Percentiles rank a stretch among this genome's conserved stretches.
Conservation (phyloP, 2,888 invertebrate genomes). For the Sthenelais limicola region DNA sequence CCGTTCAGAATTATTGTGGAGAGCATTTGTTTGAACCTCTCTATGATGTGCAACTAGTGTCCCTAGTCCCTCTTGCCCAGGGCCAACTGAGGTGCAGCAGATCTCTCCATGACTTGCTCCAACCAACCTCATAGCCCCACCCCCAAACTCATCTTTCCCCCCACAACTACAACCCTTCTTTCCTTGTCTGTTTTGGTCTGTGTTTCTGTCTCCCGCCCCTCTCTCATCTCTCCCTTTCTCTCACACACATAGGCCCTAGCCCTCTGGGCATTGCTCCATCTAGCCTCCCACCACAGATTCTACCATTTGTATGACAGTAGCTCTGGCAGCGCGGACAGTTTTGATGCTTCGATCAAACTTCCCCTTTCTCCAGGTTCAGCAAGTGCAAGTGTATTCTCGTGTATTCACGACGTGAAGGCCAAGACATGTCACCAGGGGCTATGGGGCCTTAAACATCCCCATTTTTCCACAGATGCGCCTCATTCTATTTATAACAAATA, state of each 20-base stretch:
- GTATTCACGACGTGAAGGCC: neutral
- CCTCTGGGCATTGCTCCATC: neutral
- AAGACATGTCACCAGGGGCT: neutral
- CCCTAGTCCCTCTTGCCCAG: too few relatives aligned
- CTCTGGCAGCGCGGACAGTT: neutral
- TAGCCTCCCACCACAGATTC: neutral
- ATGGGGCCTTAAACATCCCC: too few relatives aligned
- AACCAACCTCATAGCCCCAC: neutral
- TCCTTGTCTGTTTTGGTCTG: neutral
- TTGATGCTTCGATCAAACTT: slow-evolving; percentile 8
- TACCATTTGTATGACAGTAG: neutral
- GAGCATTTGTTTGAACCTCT: too few relatives aligned
- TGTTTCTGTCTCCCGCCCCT: neutral
- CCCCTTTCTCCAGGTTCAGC: slow-evolving; percentile 8
- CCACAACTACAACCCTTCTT: neutral
- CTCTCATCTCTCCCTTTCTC: neutral
- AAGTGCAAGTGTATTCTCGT: slow-evolving; percentile 27
- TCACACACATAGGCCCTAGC: neutral
- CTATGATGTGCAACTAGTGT: too few relatives aligned
- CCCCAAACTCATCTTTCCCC: neutral
- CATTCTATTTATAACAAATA: too few relatives aligned
- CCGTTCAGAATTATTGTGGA: too few relatives aligned
- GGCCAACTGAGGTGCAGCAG: too few relatives aligned
- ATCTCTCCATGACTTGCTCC: neutral
- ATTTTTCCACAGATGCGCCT: too few relatives aligned